Evolutionary conservation across 1,140 invertebrate species (phyloP), one percentile per base, ranked within the genome.

Genomic region (Achatina immaculata): DNA sequence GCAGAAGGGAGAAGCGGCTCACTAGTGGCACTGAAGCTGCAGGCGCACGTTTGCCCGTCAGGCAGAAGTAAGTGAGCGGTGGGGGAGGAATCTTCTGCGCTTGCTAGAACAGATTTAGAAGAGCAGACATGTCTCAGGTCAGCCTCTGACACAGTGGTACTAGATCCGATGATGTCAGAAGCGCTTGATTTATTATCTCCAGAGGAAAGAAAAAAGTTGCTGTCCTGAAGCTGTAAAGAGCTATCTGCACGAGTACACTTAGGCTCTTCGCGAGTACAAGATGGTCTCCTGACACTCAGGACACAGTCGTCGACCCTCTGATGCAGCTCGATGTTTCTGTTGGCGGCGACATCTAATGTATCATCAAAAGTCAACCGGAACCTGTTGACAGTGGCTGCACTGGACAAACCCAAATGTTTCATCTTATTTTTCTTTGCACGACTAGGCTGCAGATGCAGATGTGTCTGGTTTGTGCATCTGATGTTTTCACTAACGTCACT

Each of bases 321-420:
- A 24, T 55, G 76, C 9, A 66, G 58, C n/a, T 68, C 55, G 31
- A 66, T 71, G 66, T 69, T 36, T 21, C n/a, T 79, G 28, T 71
- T 79, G 42, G 77, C 75, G 16, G 75, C 48, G 19, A 40, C 65
- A 31, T 79, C 77, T 42, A 65, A 40, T 21, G 40, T 31, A 28
- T 79, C 77, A 28, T 79, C 77, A 62, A 79, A 79, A 1, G 65
- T 71, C 6, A 71, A 34, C 11, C 77, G 38, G 38, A 79, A 79
- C 38, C 66, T 36, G 51, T 36, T 78, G 24, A 43, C 62, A 4
- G 14, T 9, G 4, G 66, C 40, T 11, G 75, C 48, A n/a, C 36
- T 14, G 7, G 75, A 58, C n/a, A 62, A 28, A 21, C 62, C 43
- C 34, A 78, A 58, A 40, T 78, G 16, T 40, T 78, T 78, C 76